Base-by-base conservation (phyloP, 2,113 vertebrate species). In the Electrona antarctica region DNA sequence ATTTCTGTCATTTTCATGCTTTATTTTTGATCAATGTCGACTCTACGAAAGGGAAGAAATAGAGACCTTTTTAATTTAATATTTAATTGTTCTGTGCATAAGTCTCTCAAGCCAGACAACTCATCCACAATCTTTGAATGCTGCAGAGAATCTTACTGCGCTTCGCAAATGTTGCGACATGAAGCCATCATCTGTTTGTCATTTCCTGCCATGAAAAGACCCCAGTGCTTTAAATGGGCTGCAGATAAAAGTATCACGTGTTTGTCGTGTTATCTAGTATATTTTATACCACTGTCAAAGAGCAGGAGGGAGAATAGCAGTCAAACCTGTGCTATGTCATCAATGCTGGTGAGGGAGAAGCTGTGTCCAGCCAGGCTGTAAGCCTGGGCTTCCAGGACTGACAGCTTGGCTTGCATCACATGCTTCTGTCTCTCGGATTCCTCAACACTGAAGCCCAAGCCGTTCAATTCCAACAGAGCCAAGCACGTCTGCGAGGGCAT, bases 401-500 rank as follows among this genome's bases (percentile, higher is more conserved):
- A 87, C 58, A 99, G 92, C 73, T 98, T 98, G 73, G 96, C 96
- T 80, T 98, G 94, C 97, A 99, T 95, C 61, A 98, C 89, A 2
- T 95, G 94, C 60, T 98, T 99, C 87, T 99, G 98, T 7, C 92
- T 91, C 82, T 99, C 97, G 2, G 94, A 96, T 12, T 96, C 97
- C 6, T 88, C 63, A 0, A 91, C 89, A 60, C 97, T 99, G 90
- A 99, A 99, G 33, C 98, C 98, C 0, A 99, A 88, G 54, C 98
- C 98, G 41, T 99, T 99, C 76, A 99, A 85, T 87, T 99, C 97
- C 83, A 99, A 79, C 82, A 99, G 90, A 21, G 95, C 95, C 90
- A 99, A 84, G 82, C 96, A 97, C 64, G 97, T 94, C 76, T 96
- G 98, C 1, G 89, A 94, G 0, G 96, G 97, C 97, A 99, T 99